Evolutionary conservation across 2,797 vertebrate genomes (phyloP).

Genomic region (Otolemur crassicaudatus): DNA sequence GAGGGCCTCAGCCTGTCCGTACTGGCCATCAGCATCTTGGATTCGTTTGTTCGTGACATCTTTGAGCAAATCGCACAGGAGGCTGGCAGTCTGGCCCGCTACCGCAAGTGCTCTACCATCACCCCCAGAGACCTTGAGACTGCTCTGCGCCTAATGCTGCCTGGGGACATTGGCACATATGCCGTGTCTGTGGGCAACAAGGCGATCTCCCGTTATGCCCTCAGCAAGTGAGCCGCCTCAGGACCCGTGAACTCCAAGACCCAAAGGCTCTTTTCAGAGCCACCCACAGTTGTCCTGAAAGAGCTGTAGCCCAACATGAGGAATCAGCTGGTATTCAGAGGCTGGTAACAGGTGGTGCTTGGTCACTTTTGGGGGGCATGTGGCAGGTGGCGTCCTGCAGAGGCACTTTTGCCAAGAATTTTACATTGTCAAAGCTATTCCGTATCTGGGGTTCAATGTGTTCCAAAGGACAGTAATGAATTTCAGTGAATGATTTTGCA

Average conservation of each 20-base stretch:
- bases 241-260: background rate
- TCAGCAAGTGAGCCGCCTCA: background rate
- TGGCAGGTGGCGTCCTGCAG: too few relatives aligned
- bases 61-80: accelerated
- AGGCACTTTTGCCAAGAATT: too few relatives aligned
- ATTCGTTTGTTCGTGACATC: background rate
- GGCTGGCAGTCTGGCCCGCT: background rate
- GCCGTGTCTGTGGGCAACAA: background rate
- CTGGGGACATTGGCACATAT: accelerated
- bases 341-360: background rate
- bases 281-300: background rate
- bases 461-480: too few relatives aligned
- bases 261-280: background rate
- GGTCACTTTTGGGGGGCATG: background rate
- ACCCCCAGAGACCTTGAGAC: background rate
- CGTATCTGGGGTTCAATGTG: too few relatives aligned
- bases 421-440: too few relatives aligned
- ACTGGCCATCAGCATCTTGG: background rate
- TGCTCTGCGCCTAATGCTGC: background rate
- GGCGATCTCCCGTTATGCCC: background rate
- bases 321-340: background rate
- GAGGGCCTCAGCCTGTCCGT: background rate
- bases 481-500: too few relatives aligned
- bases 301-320: too few relatives aligned
- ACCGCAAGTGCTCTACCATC: accelerated